Evolutionary conservation across 2,888 invertebrate genomes (phyloP).

Genomic region (Tridacna gigas): DNA sequence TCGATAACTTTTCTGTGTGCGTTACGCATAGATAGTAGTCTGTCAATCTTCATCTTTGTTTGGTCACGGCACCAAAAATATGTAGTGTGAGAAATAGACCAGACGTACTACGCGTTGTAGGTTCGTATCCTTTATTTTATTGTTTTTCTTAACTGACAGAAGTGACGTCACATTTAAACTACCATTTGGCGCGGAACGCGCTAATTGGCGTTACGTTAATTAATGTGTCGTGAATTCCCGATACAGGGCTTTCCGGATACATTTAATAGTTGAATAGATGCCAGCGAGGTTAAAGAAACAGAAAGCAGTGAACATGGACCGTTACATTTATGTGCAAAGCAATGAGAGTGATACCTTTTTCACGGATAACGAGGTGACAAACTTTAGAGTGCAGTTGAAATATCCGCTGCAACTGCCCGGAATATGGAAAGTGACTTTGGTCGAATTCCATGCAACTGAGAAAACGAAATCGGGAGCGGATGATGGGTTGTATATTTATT

Average conservation of each 20-base stretch:
- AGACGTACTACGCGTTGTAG: no score
- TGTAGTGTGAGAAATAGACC: no score
- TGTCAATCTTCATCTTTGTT: no score
- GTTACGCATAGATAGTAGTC: no score
- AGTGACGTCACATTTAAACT: no score
- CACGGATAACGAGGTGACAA: constrained; percentile 15
- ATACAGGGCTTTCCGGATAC: constrained; percentile 47
- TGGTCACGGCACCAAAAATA: no score
- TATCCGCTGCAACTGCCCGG: constrained; percentile 22
- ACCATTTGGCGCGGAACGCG: no score
- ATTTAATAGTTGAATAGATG: constrained; percentile 59
- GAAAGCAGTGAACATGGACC: constrained; percentile 24
- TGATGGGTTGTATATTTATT: constrained; percentile 34
- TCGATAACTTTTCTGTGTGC: no score
- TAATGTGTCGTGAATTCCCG: no score
- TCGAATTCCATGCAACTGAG: constrained; percentile 19
- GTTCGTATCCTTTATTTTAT: no score
- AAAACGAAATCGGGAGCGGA: constrained; percentile 16
- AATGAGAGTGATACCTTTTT: constrained; percentile 20
- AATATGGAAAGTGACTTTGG: constrained; percentile 31
- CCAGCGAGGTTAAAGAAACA: constrained; percentile 38
- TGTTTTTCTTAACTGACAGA: no score
- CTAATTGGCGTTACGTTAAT: no score
- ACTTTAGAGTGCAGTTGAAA: constrained; percentile 31
- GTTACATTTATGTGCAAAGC: constrained; percentile 32